phyloP scores from a whole-genome alignment of 35 echinoderm and acorn worm species.

The Chiridota heheva region DNA sequence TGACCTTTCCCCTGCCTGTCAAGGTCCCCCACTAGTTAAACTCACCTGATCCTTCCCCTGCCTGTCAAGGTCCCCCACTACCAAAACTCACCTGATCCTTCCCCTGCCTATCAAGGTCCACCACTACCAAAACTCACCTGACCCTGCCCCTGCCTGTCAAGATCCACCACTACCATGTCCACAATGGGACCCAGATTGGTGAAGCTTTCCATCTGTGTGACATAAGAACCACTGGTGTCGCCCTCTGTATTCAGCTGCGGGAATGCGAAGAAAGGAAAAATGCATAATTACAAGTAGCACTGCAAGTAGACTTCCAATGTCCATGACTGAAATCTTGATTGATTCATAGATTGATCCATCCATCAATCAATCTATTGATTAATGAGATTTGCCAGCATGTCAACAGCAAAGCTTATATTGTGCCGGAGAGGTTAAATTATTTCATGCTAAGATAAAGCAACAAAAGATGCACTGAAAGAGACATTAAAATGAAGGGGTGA shows the following conservation, averaged over 20 bases:
- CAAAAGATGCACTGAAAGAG: too few relatives aligned
- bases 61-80: too few relatives aligned
- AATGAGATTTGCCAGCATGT: too few relatives aligned
- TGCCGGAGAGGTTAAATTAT: too few relatives aligned
- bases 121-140: conserved; percentile 70
- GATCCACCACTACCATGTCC: conserved; percentile 91
- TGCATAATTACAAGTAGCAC: neutral
- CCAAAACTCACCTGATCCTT: conserved; percentile 94
- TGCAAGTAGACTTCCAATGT: neutral
- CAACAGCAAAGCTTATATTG: too few relatives aligned
- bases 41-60: too few relatives aligned
- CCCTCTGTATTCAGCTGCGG: conserved; percentile 75
- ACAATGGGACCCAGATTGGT: conserved; percentile 93
- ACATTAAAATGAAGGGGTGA: too few relatives aligned
- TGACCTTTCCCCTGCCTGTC: too few relatives aligned
- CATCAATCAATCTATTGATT: too few relatives aligned
- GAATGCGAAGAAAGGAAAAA: neutral
- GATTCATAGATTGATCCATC: too few relatives aligned
- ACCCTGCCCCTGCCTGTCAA: conserved; percentile 93
- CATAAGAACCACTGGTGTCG: conserved; percentile 82
- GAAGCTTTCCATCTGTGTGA: conserved; percentile 83
- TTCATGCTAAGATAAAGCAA: too few relatives aligned
- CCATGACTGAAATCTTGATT: neutral
- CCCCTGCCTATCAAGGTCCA: conserved; percentile 90
- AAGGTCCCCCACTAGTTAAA: too few relatives aligned